These are phyloP conservation scores for Monarcha castaneiventris DNA, from an alignment of 2,113 vertebrate genomes.

Conservation along the genomic window DNA sequence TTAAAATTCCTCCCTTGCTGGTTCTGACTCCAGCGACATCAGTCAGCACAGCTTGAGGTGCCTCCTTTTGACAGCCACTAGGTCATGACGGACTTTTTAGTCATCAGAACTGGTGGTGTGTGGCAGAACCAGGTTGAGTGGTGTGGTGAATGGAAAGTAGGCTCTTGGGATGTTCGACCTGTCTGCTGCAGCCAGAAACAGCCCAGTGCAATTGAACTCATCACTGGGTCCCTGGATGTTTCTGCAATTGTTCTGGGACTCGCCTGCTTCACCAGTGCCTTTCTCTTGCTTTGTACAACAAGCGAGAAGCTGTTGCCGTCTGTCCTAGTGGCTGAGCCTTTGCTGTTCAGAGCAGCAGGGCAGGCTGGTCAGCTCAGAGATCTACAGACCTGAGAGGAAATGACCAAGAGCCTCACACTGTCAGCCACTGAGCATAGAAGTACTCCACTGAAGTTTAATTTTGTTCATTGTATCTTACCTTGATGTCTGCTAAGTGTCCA, in stretches of 20 bases:
- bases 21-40: neutral
- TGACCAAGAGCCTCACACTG: neutral
- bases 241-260: neutral
- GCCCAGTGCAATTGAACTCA: neutral
- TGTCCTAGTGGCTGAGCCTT: neutral
- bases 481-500: neutral
- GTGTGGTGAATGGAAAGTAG: neutral
- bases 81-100: neutral
- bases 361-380: neutral
- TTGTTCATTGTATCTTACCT: neutral
- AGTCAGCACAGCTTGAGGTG: neutral
- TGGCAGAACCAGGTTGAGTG: fast-evolving
- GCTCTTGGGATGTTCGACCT: neutral
- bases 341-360: neutral
- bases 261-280: neutral
- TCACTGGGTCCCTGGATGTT: neutral
- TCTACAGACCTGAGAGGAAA: neutral
- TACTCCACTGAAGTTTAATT: neutral
- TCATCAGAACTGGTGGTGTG: neutral
- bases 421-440: neutral
- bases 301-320: fast-evolving
- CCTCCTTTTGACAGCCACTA: neutral
- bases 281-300: neutral
- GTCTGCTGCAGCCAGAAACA: neutral
- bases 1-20: neutral